Base-by-base conservation (phyloP, 1,140 invertebrate species). In the Pogonomyrmex barbatus region DNA sequence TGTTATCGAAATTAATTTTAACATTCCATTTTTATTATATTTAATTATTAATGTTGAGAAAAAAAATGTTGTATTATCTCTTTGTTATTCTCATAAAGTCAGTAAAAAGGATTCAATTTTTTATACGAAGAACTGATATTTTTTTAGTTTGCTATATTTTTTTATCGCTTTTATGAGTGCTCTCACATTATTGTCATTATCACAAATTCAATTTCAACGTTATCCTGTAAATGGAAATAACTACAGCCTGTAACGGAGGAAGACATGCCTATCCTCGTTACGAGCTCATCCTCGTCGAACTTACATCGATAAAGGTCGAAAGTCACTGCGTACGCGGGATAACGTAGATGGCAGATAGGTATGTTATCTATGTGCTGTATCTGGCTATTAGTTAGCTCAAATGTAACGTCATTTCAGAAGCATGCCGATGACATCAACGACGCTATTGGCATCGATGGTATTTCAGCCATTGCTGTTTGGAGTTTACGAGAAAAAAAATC, bases 321-420 rank as follows among this genome's bases (percentile, higher is more conserved):
- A 65, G 54, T 87, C 45, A 52, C 8, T 47, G 54, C 42, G 56
- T 52, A 42, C 33, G 65, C 78, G 56, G 36, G 24, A 36, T 39
- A 82, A 81, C 68, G 12, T 56, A 52, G 24, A 24, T 39, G 24
- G 39, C 54, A 60, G 79, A 30, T 58, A 60, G 77, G 62, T 71
- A 82, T 71, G 79, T 24, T 45, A 45, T 36, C 52, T 58, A 71
- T 71, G 65, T 52, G 52, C 65, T 47, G 39, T 58, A 82, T 58
- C 47, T 73, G 12, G 67, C 67, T 82, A 39, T 52, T 82, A 82
- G 79, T 82, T 82, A 58, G 79, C 79, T 47, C 70, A 82, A 82
- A 82, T 73, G 78, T 82, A 82, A 82, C 65, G 79, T 82, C 67
- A 68, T 82, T 82, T 73, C 67, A 58, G 78, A 82, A 54, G 52